A percentile compares a stretch with the other conserved stretches of the same genome.
These are phyloP conservation scores for Dicerorhinus sumatrensis DNA, from an alignment of 2,113 vertebrate genomes.

Conservation along the genomic window DNA sequence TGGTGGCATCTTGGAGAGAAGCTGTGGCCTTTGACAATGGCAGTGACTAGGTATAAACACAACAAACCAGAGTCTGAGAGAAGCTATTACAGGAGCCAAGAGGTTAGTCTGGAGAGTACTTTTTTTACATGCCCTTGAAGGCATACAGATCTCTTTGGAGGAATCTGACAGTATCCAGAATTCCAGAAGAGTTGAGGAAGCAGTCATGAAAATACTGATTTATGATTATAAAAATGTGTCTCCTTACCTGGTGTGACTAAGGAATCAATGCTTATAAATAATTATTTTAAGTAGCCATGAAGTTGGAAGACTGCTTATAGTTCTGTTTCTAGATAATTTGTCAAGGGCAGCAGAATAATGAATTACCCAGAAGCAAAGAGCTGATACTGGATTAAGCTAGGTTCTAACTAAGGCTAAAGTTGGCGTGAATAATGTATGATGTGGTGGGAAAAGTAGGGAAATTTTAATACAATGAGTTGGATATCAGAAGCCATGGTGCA, in stretches of 20 bases:
- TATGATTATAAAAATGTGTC: neutral
- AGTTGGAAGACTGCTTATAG: neutral
- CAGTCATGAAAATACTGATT: neutral
- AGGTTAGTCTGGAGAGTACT: neutral
- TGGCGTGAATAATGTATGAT: neutral
- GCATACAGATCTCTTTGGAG: neutral
- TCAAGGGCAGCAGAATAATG: neutral
- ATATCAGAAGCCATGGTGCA: neutral
- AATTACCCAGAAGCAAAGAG: neutral
- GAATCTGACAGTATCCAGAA: neutral
- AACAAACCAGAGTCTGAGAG: neutral
- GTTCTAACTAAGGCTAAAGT: neutral
- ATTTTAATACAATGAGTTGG: neutral
- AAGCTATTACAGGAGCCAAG: neutral
- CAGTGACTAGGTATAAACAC: neutral
- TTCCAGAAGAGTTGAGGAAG: neutral
- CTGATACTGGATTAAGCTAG: neutral
- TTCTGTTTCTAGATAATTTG: neutral
- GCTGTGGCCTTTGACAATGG: neutral
- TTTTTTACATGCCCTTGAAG: neutral
- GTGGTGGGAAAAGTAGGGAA: neutral
- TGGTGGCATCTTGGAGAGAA: neutral
- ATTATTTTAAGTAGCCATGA: neutral
- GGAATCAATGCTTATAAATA: neutral
- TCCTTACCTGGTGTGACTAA: neutral